Evolutionary conservation across 2,113 vertebrate species (phyloP).

Genomic region (Paratilapia polleni): DNA sequence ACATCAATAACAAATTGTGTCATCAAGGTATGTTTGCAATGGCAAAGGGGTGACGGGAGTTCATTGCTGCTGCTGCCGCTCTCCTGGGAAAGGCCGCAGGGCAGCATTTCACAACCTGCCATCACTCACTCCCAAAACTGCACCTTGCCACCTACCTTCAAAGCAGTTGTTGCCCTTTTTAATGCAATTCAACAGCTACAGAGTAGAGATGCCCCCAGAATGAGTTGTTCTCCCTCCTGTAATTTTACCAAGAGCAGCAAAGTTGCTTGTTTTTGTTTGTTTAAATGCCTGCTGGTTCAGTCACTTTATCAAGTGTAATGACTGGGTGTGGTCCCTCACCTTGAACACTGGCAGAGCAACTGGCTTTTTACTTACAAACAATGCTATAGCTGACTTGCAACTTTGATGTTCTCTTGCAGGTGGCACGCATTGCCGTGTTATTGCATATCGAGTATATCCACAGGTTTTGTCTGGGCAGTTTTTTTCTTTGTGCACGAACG

Average conservation of each 20-base stretch:
- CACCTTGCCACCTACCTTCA: slow-evolving; percentile 61
- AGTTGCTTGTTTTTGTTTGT: neutral
- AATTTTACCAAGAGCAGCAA: slow-evolving; percentile 8
- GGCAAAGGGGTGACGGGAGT: slow-evolving; percentile 63
- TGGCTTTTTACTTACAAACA: slow-evolving; percentile 21
- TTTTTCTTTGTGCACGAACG: slow-evolving; percentile 20
- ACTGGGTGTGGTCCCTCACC: slow-evolving; percentile 53
- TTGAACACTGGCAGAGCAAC: slow-evolving; percentile 26
- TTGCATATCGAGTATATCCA: slow-evolving; percentile 2
- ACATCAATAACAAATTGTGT: slow-evolving; percentile 75
- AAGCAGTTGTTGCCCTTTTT: slow-evolving; percentile 29
- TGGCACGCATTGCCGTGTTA: slow-evolving; percentile 7
- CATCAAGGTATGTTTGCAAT: slow-evolving; percentile 75
- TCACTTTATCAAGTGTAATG: neutral
- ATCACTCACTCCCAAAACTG: slow-evolving; percentile 62
- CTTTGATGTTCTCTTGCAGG: neutral
- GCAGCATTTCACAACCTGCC: slow-evolving; percentile 73
- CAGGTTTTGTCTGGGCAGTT: slow-evolving; percentile 11
- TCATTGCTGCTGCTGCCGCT: slow-evolving; percentile 44
- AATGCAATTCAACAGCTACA: slow-evolving; percentile 22
- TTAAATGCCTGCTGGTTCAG: neutral
- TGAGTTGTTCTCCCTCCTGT: neutral
- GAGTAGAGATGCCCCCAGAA: slow-evolving; percentile 29
- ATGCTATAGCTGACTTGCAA: neutral
- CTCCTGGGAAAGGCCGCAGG: slow-evolving; percentile 65